phyloP scores from a whole-genome alignment of 92 coral and sea anemone species.

The Zoanthus sansibaricus region DNA sequence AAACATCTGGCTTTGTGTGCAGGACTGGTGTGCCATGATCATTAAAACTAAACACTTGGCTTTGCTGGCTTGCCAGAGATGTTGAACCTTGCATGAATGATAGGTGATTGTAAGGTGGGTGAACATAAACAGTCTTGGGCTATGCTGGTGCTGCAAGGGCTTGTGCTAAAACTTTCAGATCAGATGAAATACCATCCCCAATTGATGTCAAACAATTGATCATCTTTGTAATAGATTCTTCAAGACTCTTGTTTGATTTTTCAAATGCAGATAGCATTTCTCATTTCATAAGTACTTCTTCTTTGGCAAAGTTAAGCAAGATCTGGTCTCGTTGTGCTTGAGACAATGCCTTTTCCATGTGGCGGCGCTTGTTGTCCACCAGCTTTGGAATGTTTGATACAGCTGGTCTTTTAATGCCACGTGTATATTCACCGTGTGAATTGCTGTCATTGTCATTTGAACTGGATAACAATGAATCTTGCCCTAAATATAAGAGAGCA shows the following conservation, averaged over 20 bases:
- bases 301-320: constrained; percentile 62
- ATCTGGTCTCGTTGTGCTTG: constrained; percentile 64
- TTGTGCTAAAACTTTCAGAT: not conserved
- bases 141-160: constrained; percentile 2
- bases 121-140: not conserved
- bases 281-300: constrained; percentile 52
- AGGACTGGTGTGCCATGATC: not conserved
- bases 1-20: constrained; percentile 12
- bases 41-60: constrained; percentile 2
- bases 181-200: constrained; percentile 28
- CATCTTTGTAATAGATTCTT: constrained; percentile 58
- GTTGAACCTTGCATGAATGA: not conserved
- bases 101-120: not conserved
- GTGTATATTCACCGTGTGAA: too few species aligned
- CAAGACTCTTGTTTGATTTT: constrained; percentile 50
- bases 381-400: constrained; percentile 57
- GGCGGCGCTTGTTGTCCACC: constrained; percentile 62
- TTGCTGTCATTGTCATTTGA: too few species aligned
- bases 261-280: constrained; percentile 53
- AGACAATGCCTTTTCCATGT: constrained; percentile 64
- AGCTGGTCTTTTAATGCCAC: not conserved
- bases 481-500: too few species aligned
- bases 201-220: constrained; percentile 16
- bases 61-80: constrained; percentile 1
- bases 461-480: too few species aligned